Conservation (phyloP, 2,797 vertebrate species). For the Macropodus opercularis region DNA sequence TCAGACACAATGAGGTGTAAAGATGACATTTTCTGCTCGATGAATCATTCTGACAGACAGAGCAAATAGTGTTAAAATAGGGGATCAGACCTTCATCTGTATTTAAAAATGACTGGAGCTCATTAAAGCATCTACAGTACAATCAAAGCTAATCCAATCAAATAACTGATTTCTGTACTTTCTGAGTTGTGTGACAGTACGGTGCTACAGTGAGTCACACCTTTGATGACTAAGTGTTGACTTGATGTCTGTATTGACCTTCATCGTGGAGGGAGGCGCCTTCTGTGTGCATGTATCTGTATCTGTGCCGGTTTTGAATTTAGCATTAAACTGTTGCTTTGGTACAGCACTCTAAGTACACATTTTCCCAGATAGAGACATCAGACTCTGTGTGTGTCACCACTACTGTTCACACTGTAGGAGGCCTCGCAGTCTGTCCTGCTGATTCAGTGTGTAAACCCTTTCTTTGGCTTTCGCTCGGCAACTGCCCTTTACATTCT, state of each 20-base stretch:
- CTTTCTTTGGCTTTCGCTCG: conserved; percentile 49
- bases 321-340: conserved; percentile 12
- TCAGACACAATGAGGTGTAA: not conserved
- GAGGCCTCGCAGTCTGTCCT: conserved; percentile 44
- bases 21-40: not conserved
- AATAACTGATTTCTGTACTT: not conserved
- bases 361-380: conserved; percentile 29
- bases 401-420: conserved; percentile 46
- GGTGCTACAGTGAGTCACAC: not conserved
- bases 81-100: not conserved
- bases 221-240: conserved; percentile 8
- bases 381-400: conserved; percentile 46
- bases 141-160: too few relatives aligned
- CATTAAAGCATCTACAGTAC: not conserved
- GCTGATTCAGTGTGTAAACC: conserved; percentile 46
- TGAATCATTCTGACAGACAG: not conserved
- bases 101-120: too few relatives aligned
- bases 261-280: conserved; percentile 2
- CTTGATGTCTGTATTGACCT: conserved; percentile 16
- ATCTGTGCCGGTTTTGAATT: not conserved
- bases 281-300: not conserved
- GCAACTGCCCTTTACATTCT: too few relatives aligned
- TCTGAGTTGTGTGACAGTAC: not conserved
- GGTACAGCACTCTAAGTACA: conserved; percentile 10
- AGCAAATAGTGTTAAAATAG: not conserved